A percentile compares a stretch with the other conserved stretches of the same genome.
Evolutionary conservation across 2,113 vertebrate genomes (phyloP).

Genomic region (Bostrychus sinensis): DNA sequence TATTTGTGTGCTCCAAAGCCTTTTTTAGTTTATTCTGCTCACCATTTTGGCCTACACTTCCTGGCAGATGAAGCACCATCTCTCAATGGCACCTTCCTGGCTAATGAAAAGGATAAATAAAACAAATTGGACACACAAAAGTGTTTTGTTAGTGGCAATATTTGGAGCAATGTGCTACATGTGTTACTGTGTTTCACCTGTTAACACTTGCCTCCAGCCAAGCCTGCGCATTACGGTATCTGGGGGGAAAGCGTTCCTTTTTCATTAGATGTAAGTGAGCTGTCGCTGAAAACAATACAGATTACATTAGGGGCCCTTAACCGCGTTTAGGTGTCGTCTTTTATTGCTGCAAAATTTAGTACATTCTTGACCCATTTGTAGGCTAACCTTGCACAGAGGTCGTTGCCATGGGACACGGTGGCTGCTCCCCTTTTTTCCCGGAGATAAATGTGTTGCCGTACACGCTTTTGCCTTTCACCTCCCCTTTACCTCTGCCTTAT

Average conservation of each 20-base stretch:
- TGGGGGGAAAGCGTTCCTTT: constrained; percentile 23
- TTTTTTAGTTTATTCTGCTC: background rate
- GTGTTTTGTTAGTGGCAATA: background rate
- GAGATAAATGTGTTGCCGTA: constrained; percentile 64
- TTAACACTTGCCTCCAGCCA: constrained; percentile 27
- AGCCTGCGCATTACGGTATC: constrained; percentile 5
- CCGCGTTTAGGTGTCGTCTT: constrained; percentile 66
- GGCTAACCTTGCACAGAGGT: constrained; percentile 69
- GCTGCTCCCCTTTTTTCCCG: constrained; percentile 40
- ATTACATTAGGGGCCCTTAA: constrained; percentile 64
- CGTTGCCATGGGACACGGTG: constrained; percentile 63
- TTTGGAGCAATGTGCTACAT: background rate
- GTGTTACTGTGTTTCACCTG: constrained; percentile 20
- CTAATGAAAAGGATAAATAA: background rate
- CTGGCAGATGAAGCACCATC: background rate
- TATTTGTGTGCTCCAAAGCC: background rate
- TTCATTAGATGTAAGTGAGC: constrained; percentile 72
- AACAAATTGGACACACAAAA: background rate
- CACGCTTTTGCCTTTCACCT: constrained; percentile 37
- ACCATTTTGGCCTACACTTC: background rate
- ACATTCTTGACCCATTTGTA: constrained; percentile 61
- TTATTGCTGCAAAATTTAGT: constrained; percentile 64
- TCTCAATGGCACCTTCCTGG: background rate
- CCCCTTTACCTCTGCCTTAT: constrained; percentile 38
- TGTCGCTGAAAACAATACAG: constrained; percentile 63